These are phyloP conservation scores for Bovichtus diacanthus DNA, from an alignment of 2,797 vertebrate genomes.

Conservation along the genomic window DNA sequence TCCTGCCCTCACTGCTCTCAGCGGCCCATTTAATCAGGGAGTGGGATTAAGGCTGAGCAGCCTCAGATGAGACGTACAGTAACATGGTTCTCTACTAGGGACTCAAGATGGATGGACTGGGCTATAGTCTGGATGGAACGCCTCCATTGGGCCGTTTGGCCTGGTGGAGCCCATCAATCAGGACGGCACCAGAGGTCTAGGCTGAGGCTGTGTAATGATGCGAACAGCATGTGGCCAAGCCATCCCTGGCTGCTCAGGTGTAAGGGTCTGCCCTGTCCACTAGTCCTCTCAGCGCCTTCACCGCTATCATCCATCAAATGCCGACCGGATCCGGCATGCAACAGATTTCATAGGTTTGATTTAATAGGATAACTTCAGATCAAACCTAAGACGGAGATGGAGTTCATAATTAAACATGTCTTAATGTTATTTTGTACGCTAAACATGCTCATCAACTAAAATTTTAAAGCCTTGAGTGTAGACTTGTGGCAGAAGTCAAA, in stretches of 20 bases:
- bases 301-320: constrained; percentile 79
- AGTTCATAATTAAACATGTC: background rate
- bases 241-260: constrained; percentile 83
- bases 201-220: constrained; percentile 88
- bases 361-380: constrained; percentile 57
- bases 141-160: constrained; percentile 82
- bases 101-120: constrained; percentile 82
- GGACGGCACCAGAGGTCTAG: constrained; percentile 79
- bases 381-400: constrained; percentile 32
- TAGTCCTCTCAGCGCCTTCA: constrained; percentile 67
- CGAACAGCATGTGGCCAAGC: constrained; percentile 83
- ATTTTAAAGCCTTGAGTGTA: background rate
- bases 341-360: constrained; percentile 67
- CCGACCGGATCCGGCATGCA: constrained; percentile 54
- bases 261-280: constrained; percentile 81
- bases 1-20: constrained; percentile 65
- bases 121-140: constrained; percentile 76
- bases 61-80: constrained; percentile 71
- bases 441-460: background rate
- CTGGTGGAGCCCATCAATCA: constrained; percentile 87
- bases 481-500: constrained; percentile 5
- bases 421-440: background rate
- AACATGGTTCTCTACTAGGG: constrained; percentile 70
- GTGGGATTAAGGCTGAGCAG: constrained; percentile 74
- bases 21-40: constrained; percentile 79